Base-by-base conservation (phyloP, 1,140 invertebrate genomes). In the Brachionus plicatilis region DNA sequence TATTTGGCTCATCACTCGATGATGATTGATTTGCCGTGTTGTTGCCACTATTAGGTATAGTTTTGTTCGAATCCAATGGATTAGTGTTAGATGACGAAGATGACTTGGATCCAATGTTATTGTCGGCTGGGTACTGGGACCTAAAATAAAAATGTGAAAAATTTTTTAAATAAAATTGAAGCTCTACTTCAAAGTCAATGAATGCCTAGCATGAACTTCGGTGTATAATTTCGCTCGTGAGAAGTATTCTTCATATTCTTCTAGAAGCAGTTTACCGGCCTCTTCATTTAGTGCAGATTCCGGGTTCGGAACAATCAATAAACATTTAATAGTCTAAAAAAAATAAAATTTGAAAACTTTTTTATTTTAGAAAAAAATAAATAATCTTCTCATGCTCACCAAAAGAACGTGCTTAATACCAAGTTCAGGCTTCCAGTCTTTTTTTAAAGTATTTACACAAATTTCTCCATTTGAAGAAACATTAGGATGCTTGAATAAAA, bases 391-490 rank as follows among this genome's bases (percentile, higher is more conserved):
- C 11, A 11, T 29, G 33, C 90, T 91, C 90, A 95, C 94, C 88
- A 97, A 90, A 88, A 98, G 91, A 90, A 97, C 95, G 90, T 98
- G 96, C 92, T 95, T 95, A 83, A 98, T 94, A 89, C 96, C 96
- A 87, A 97, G 92, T 91, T 97, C 95, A 85, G 95, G 93, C 89
- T 96, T 96, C 96, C 96, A 98, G 91, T 98, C 90, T 91, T 95
- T 96, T 90, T 97, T 96, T 78, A 98, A 91, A 79, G 96, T 97
- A 90, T 98, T 97, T 0, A 98, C 96, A 91, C 96, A 98, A 88
- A 98, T 97, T 91, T 97, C 96, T 50, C 96, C 96, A 91, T 94
- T 95, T 86, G 92, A 92, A 11, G 96, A 94, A 86, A 98, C 96
- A 92, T 98, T 98, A 41, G 96, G 96, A 91, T 98, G 96, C 72